Base-by-base conservation (phyloP, 1,140 invertebrate genomes). In the Druon quercuslanigerum region DNA sequence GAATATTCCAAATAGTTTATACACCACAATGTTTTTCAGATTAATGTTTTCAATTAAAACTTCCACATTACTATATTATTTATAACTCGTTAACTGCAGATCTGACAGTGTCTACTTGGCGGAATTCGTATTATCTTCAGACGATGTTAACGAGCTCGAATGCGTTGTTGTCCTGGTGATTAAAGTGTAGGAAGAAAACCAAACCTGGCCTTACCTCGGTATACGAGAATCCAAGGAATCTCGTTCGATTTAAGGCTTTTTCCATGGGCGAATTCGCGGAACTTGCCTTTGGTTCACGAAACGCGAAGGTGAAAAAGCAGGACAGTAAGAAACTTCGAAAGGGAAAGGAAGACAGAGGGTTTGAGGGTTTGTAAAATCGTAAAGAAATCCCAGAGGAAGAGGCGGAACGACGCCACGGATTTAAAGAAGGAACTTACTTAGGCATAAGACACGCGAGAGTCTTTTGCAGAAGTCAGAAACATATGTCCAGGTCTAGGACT, bases 381-480 rank as follows among this genome's bases (percentile, higher is more conserved):
- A 40, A 77, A 66, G 71, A 75, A 79, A 76, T 81, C 79, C 77
- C 51, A 79, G 72, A 80, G 51, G 50, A 71, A 71, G 52, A 71
- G 75, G 56, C 71, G 78, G 57, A 75, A 75, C 50, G 76, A 40
- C 60, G 72, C 60, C 73, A 71, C 75, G 52, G 33, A 16, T 74
- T 83, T 75, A 78, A 79, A 56, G 79, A 72, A 73, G 77, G 73
- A 82, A 51, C 75, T 56, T 50, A 77, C 17, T 51, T 17, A 50
- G 46, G 50, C 57, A 57, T 70, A 72, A 25, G 46, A 74, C 60
- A 33, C 51, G 72, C 56, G 70, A 72, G 50, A 77, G 74, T 50
- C 74, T 79, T 78, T 87, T 82, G 87, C 87, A 79, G 87, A 89
- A 86, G 79, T 84, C 79, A 74, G 80, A 51, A 87, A 86, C 86